phyloP scores from a whole-genome alignment of 2,888 invertebrate species.

The Meteorus colon region DNA sequence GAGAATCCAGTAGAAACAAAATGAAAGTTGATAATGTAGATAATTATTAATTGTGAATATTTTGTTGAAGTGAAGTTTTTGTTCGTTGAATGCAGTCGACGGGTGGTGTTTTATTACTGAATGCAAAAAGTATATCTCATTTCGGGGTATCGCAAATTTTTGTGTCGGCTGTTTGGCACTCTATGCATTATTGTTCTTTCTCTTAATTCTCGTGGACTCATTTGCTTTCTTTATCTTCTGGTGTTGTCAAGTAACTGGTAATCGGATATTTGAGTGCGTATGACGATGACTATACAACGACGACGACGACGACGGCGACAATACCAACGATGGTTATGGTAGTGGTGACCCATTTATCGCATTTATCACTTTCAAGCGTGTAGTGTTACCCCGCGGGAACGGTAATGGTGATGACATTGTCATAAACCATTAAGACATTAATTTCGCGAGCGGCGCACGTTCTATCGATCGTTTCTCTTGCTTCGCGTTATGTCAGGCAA shows the following conservation, averaged over 20 bases:
- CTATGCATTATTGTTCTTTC: conserved; percentile 13
- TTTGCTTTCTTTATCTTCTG: conserved; percentile 32
- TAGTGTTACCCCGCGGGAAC: conserved; percentile 48
- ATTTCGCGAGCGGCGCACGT: conserved; percentile 49
- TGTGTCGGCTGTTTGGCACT: neutral
- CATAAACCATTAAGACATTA: conserved; percentile 56
- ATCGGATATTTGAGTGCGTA: conserved; percentile 58
- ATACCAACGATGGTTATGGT: conserved; percentile 43
- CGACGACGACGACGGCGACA: conserved; percentile 36
- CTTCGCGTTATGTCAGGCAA: conserved; percentile 6
- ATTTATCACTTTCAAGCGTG: conserved; percentile 60
- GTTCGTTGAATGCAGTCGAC: no score
- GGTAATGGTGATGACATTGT: conserved; percentile 55
- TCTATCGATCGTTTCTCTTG: conserved; percentile 16
- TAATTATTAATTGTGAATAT: no score
- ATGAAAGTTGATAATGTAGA: no score
- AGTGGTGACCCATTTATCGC: conserved; percentile 68
- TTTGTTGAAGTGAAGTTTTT: no score
- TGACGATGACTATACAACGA: conserved; percentile 46
- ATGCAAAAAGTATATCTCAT: neutral
- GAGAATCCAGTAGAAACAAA: no score
- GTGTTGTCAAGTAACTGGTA: conserved; percentile 61
- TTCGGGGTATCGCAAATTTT: neutral
- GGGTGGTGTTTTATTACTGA: no score
- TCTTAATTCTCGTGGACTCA: conserved; percentile 30